A percentile compares a stretch with the other conserved stretches of the same genome.
These are phyloP conservation scores for Myiozetetes cayanensis DNA, from an alignment of 2,113 vertebrate species.

Conservation along the genomic window DNA sequence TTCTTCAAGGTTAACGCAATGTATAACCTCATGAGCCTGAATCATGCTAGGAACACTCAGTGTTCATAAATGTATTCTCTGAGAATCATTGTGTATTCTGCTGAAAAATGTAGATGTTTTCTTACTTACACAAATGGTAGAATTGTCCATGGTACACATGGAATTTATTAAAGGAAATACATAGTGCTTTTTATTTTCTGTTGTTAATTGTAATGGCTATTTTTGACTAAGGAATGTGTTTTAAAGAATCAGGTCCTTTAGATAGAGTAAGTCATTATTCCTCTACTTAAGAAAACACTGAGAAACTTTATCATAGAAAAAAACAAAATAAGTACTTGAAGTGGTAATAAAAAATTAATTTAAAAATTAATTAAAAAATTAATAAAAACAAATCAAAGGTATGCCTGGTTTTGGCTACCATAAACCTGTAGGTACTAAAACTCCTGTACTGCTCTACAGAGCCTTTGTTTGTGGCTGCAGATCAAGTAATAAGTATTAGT, in stretches of 20 bases:
- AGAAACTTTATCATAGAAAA: neutral
- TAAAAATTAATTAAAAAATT: neutral
- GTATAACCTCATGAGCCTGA: neutral
- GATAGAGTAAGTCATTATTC: neutral
- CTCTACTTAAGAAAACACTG: neutral
- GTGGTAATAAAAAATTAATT: too few relatives aligned
- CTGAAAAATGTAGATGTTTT: neutral
- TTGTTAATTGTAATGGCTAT: neutral
- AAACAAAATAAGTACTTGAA: neutral
- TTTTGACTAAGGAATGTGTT: neutral
- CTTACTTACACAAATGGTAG: neutral
- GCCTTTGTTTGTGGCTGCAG: neutral
- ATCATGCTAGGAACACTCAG: neutral
- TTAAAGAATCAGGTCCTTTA: neutral
- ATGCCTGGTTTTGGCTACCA: fast-evolving
- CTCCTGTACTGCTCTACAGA: neutral
- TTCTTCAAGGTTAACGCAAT: neutral
- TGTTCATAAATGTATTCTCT: neutral
- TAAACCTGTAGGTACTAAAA: neutral
- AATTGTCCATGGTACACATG: neutral
- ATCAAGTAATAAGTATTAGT: neutral
- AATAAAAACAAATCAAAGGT: neutral
- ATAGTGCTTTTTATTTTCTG: neutral
- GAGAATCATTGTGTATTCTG: neutral
- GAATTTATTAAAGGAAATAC: neutral